Evolutionary conservation across 2,888 invertebrate genomes (phyloP), one percentile per base, ranked within the genome.

Genomic region (Opisthograptis luteolata): DNA sequence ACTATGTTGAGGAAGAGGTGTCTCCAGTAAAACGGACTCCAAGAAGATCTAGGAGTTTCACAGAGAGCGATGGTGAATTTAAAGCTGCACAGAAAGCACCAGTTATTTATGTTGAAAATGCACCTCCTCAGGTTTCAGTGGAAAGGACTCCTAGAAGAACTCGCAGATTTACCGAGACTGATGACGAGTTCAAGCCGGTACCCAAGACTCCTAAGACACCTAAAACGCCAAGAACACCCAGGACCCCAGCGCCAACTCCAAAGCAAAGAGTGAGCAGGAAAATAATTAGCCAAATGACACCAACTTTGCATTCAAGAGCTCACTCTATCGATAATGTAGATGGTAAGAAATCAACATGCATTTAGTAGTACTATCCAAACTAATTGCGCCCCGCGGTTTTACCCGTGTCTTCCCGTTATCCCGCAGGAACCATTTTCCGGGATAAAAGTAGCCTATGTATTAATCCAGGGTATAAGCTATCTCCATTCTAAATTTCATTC

Each of bases 281-380:
- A 47, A 80, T 87, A 44, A 53, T 82, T 6, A 83, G 81, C 52
- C 80, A 85, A 44, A 65, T 89, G 5, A 90, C 90, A 2, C 89
- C 90, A 1, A 77, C 84, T 19, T 61, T 90, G 22, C 77, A 65
- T 12, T 62, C 67, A 1, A 80, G 89, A 48, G 78, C 81, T 2
- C 82, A 88, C 64, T 79, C 84, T 20, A 72, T 90, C 20, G 81
- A 85, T 30, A 84, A 83, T 60, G 68, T 76, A 68, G 67, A 83
- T 74, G 85, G 89, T 89, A 70, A 72, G 66, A 25, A 7, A 13
- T 7, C 5, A n/a, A 10, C 5, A 1, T 17, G 3, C n/a, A 15
- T n/a, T 32, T 19, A 3, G 8, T 14, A n/a, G 8, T 15, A 13
- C 13, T 13, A 7, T 12, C 8, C 8, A 4, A 6, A 22, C 2